Percentiles rank a stretch among this genome's conserved stretches.
phyloP scores from a whole-genome alignment of 1,140 invertebrate genomes.

The Heliconius melpomene region DNA sequence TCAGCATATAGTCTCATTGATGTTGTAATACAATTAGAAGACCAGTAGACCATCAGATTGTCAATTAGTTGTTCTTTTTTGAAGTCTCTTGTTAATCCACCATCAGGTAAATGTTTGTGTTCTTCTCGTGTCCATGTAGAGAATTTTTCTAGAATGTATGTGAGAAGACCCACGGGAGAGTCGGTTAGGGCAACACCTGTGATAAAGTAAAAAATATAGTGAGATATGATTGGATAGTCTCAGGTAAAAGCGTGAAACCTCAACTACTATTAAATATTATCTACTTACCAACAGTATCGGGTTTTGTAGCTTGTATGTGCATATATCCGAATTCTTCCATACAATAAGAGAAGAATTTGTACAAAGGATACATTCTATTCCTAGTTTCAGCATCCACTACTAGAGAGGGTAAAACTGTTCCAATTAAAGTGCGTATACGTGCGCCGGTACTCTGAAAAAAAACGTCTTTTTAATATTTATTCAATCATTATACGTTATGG shows the following conservation, averaged over 20 bases:
- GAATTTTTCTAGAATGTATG: slow-evolving; percentile 94
- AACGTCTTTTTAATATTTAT: too few species aligned
- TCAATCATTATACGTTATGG: too few species aligned
- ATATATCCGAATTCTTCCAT: slow-evolving; percentile 90
- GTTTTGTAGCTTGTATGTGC: slow-evolving; percentile 93
- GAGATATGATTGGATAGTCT: not conserved
- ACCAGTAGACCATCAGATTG: slow-evolving; percentile 95
- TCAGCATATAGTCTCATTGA: slow-evolving; percentile 90
- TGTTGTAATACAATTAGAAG: slow-evolving; percentile 88
- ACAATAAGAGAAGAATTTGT: slow-evolving; percentile 69
- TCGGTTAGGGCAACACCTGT: slow-evolving; percentile 83
- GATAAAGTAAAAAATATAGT: slow-evolving; percentile 25
- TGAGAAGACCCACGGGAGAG: slow-evolving; percentile 88
- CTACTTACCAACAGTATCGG: slow-evolving; percentile 87
- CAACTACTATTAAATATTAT: not conserved
- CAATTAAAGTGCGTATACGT: slow-evolving; percentile 46
- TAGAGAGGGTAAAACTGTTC: slow-evolving; percentile 66
- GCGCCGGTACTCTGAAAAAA: slow-evolving; percentile 44
- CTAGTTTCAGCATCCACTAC: slow-evolving; percentile 82
- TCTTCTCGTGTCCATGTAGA: slow-evolving; percentile 86
- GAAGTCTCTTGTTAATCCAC: slow-evolving; percentile 85
- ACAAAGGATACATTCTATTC: slow-evolving; percentile 84
- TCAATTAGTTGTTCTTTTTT: slow-evolving; percentile 90
- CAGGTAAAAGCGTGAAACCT: too few species aligned
- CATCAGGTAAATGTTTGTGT: slow-evolving; percentile 82